Evolutionary conservation across 2,797 vertebrate species (phyloP).

Genomic region (Ciconia nigra): DNA sequence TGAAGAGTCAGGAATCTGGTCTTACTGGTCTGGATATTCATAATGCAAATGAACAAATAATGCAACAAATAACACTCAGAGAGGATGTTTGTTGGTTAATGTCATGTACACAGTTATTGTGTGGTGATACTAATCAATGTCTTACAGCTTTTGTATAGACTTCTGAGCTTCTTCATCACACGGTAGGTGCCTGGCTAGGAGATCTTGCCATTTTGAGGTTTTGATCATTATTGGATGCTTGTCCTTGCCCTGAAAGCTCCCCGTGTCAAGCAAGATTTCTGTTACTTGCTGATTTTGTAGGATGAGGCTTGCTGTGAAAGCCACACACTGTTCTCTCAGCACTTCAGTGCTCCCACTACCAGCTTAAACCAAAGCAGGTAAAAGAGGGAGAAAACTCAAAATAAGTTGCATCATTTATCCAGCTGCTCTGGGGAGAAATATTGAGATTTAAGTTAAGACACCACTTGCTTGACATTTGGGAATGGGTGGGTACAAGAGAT

Average conservation of each 20-base stretch:
- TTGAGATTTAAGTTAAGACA: not conserved
- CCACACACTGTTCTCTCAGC: not conserved
- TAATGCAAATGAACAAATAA: not conserved
- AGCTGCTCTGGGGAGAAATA: not conserved
- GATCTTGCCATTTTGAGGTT: not conserved
- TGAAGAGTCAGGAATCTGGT: not conserved
- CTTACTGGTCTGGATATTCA: not conserved
- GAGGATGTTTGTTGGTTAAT: not conserved
- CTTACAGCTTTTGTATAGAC: not conserved
- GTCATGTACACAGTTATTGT: not conserved
- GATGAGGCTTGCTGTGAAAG: not conserved
- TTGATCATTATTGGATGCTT: not conserved
- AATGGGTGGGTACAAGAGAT: not conserved
- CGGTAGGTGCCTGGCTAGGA: not conserved
- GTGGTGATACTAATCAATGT: not conserved
- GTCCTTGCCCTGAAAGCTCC: not conserved
- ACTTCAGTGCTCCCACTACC: not conserved
- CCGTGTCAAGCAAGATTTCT: not conserved
- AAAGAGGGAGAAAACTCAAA: not conserved
- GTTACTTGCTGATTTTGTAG: not conserved
- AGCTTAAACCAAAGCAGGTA: not conserved
- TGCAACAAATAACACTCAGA: not conserved
- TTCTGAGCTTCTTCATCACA: not conserved
- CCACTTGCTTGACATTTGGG: not conserved
- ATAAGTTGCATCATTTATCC: not conserved